Evolutionary conservation across 2,113 vertebrate species (phyloP), one percentile per base, ranked within the genome.

Genomic region (Tragelaphus scriptus): DNA sequence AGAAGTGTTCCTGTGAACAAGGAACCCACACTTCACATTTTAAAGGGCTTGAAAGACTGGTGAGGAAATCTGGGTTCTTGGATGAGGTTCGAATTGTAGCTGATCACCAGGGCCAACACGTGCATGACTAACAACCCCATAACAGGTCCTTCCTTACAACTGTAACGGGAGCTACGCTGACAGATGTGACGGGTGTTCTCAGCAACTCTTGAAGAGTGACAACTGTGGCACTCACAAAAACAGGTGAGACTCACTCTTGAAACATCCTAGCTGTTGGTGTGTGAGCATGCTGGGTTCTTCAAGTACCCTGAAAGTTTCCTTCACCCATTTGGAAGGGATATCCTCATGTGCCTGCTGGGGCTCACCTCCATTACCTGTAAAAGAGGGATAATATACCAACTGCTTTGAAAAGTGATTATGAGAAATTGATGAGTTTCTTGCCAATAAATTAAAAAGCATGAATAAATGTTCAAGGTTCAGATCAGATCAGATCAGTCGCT

Each of bases 81-180:
- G 95, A 59, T 79, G 75, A 92, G 47, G 55, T 56, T 91, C 44
- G 44, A 2, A 53, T 6, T 21, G 90, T 75, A 91, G 77, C 85
- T 58, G 80, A 82, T 44, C 59, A 84, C 55, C 53, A 32, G 16
- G 47, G 58, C 14, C 30, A 49, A 28, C 84, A 90, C 10, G 28
- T 90, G 90, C 89, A 8, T 97, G 95, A 95, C 92, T 96, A 97
- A 97, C 61, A 61, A 25, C 49, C 88, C 49, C 30, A 0, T 49
- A 90, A 89, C 7, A 26, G 59, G 82, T 85, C 77, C 90, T 95
- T 96, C 63, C 95, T 96, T 32, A 40, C 0, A 13, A 77, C 84
- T 51, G 71, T 88, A 93, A 90, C 7, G 36, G 84, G 92, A 95
- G 92, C 91, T 12, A 11, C 0, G 2, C 47, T 55, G 68, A 90